These are phyloP conservation scores for Chrysochloris asiatica DNA, from an alignment of 2,113 vertebrate genomes.

Conservation along the genomic window DNA sequence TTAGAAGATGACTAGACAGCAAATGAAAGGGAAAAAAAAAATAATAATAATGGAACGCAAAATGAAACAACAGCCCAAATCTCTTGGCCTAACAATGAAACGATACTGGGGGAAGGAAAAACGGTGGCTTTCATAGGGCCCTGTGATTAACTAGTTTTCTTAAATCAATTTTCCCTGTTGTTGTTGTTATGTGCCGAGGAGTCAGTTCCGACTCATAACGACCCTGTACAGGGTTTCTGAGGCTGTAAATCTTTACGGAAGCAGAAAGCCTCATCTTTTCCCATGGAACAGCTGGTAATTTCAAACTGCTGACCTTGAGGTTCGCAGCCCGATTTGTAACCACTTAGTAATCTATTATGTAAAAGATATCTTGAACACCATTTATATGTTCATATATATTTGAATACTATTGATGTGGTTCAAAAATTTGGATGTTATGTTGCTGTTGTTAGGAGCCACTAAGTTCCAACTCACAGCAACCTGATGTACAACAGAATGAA, in stretches of 20 bases:
- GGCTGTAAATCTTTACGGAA: too few species aligned
- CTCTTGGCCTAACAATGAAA: conserved; percentile 47
- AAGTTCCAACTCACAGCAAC: background rate
- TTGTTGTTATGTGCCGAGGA: too few species aligned
- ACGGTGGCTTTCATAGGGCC: conserved; percentile 17
- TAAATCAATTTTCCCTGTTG: conserved; percentile 48
- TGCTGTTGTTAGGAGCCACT: background rate
- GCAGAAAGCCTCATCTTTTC: too few species aligned
- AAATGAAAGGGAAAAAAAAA: conserved; percentile 73
- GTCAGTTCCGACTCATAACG: too few species aligned
- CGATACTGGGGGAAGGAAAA: background rate
- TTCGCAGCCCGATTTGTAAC: too few species aligned
- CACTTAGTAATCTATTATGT: conserved; percentile 64
- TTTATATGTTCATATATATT: conserved; percentile 58
- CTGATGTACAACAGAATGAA: too few species aligned
- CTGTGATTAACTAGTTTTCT: conserved; percentile 69
- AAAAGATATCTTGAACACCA: conserved; percentile 72
- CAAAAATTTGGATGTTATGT: background rate
- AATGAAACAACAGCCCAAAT: conserved; percentile 54
- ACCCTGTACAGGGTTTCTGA: too few species aligned
- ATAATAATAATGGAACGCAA: conserved; percentile 57
- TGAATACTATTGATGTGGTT: background rate
- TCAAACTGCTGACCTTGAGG: too few species aligned
- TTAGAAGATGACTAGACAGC: conserved; percentile 75
- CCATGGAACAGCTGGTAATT: too few species aligned